These are phyloP conservation scores for Gymnocephalus cernua DNA, from an alignment of 2,113 vertebrate genomes.

Conservation along the genomic window DNA sequence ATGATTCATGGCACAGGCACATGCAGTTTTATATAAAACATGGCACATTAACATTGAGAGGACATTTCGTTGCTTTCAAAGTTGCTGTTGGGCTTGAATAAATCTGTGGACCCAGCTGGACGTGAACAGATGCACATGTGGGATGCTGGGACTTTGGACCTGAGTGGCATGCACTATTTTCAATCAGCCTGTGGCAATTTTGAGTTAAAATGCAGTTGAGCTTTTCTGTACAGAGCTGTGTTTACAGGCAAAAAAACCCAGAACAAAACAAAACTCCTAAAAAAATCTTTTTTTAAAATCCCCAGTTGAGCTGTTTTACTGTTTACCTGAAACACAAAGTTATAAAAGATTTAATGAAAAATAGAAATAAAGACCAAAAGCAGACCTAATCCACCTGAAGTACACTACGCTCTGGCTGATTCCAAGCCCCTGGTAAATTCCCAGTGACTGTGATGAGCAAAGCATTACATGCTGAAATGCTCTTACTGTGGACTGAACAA, in stretches of 20 bases:
- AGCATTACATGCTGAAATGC: slow-evolving; percentile 2
- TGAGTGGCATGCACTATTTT: slow-evolving; percentile 51
- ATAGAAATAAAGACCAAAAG: background rate
- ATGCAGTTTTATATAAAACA: background rate
- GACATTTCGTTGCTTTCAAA: slow-evolving; percentile 27
- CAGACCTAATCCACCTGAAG: slow-evolving; percentile 26
- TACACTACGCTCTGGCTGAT: slow-evolving; percentile 19
- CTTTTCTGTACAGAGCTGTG: slow-evolving; percentile 40
- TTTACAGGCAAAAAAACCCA: slow-evolving; percentile 30
- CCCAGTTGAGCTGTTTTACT: background rate
- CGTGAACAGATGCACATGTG: slow-evolving; percentile 58
- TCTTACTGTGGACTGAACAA: slow-evolving; percentile 7
- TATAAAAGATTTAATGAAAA: slow-evolving; percentile 17
- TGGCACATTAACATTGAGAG: slow-evolving; percentile 1
- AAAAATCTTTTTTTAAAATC: slow-evolving; percentile 43
- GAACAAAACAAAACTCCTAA: slow-evolving; percentile 38
- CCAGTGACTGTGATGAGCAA: background rate
- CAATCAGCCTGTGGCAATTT: slow-evolving; percentile 13
- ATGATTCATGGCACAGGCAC: too few species aligned
- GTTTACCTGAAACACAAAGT: slow-evolving; percentile 33
- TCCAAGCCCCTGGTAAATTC: slow-evolving; percentile 2
- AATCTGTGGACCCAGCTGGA: slow-evolving; percentile 52
- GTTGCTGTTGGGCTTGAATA: slow-evolving; percentile 19
- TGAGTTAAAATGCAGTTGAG: slow-evolving; percentile 43
- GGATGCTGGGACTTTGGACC: slow-evolving; percentile 64